Conservation (phyloP, 2,113 vertebrate genomes). For the Nothocercus nigrocapillus region DNA sequence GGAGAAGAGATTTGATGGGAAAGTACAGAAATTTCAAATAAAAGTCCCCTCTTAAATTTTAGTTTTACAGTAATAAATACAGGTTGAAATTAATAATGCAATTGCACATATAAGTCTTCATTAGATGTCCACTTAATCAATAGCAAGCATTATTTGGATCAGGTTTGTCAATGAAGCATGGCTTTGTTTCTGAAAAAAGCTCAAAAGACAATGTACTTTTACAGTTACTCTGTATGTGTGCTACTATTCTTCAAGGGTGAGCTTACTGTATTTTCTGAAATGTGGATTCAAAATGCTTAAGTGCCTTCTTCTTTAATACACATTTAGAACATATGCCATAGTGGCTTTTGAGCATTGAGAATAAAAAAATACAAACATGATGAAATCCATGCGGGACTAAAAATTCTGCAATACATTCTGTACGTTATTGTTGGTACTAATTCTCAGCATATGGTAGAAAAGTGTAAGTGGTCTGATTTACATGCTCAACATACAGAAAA, state of each 20-base stretch:
- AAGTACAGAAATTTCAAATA: not conserved
- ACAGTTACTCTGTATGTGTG: not conserved
- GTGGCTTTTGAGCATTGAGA: not conserved
- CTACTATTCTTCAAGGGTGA: not conserved
- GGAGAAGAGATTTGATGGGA: not conserved
- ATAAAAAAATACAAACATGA: not conserved
- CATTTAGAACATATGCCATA: not conserved
- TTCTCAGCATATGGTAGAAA: not conserved
- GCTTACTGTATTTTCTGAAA: constrained; percentile 22
- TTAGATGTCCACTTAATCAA: not conserved
- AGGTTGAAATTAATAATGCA: not conserved
- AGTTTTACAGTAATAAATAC: not conserved
- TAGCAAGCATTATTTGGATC: constrained; percentile 1
- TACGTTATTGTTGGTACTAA: not conserved
- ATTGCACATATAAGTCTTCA: not conserved
- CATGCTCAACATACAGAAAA: not conserved
- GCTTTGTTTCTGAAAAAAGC: constrained; percentile 26
- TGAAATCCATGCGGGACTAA: not conserved
- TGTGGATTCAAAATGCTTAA: not conserved
- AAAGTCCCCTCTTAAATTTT: not conserved
- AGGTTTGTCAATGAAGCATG: not conserved
- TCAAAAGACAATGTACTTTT: not conserved
- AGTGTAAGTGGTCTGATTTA: not conserved
- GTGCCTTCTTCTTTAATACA: constrained; percentile 6
- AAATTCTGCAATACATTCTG: not conserved